These are phyloP conservation scores for Callospermophilus lateralis DNA, from an alignment of 2,113 vertebrate species.

Conservation along the genomic window DNA sequence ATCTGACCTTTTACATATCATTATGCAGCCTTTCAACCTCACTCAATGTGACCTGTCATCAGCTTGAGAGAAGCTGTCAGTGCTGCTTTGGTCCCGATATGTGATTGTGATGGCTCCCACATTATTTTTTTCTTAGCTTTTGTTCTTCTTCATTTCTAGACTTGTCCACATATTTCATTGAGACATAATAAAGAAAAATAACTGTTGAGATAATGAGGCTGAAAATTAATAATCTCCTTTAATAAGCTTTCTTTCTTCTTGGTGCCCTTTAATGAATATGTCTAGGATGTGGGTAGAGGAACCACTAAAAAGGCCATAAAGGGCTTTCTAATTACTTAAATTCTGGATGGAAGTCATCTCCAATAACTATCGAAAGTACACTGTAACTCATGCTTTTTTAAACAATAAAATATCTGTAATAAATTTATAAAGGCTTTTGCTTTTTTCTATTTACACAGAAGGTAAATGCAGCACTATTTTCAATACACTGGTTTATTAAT, in stretches of 20 bases:
- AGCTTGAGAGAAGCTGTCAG: not conserved
- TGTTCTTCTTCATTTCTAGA: conserved; percentile 27
- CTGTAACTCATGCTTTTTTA: not conserved
- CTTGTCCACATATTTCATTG: conserved; percentile 38
- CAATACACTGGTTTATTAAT: not conserved
- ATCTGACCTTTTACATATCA: conserved; percentile 36
- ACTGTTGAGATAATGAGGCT: conserved; percentile 58
- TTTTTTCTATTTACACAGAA: not conserved
- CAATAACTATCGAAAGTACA: conserved; percentile 38
- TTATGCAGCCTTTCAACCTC: not conserved
- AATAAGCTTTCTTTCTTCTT: conserved; percentile 57
- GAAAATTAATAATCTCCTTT: conserved; percentile 71
- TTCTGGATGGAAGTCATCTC: not conserved
- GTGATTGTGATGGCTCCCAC: not conserved
- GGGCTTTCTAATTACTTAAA: conserved; percentile 60
- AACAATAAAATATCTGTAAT: conserved; percentile 6
- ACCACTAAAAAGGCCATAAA: not conserved
- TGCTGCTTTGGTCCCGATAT: not conserved
- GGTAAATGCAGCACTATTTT: not conserved
- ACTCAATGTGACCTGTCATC: not conserved
- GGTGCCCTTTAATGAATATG: conserved; percentile 51
- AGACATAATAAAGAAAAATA: conserved; percentile 62
- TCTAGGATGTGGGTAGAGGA: conserved; percentile 10
- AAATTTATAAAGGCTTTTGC: not conserved
- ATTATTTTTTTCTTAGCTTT: not conserved